Percentiles rank a stretch among this genome's conserved stretches.
Conservation (phyloP, 2,113 vertebrate genomes). For the Pongo abelii region DNA sequence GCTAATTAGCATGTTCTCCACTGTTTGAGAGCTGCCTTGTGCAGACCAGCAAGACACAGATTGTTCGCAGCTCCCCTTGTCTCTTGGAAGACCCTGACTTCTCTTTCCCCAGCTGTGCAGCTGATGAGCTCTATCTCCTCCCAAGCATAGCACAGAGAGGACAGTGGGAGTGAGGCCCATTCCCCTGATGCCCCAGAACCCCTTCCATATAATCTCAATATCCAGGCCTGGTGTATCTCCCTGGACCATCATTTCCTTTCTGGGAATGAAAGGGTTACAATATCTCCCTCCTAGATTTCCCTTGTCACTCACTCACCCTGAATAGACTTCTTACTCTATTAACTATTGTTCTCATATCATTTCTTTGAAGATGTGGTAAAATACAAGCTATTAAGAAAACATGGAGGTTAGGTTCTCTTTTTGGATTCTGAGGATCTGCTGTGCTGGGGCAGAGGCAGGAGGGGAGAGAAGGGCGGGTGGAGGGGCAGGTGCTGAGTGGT, state of each 20-base stretch:
- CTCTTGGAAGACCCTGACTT: neutral
- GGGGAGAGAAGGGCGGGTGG: neutral
- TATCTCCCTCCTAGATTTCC: neutral
- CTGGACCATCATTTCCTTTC: neutral
- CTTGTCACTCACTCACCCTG: neutral
- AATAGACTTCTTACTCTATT: neutral
- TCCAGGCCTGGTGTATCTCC: neutral
- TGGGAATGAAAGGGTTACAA: neutral
- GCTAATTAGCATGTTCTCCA: neutral
- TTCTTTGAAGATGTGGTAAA: neutral
- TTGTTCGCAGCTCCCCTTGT: too few species aligned
- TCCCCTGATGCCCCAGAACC: neutral
- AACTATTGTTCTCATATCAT: too few species aligned
- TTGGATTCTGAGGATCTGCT: neutral
- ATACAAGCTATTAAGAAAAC: too few species aligned
- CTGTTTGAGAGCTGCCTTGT: neutral
- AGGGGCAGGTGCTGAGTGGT: neutral
- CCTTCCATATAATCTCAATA: neutral
- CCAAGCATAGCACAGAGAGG: neutral
- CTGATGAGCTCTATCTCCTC: neutral
- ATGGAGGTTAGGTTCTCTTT: neutral
- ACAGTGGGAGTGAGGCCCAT: accelerated
- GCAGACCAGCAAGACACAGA: neutral
- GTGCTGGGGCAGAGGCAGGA: neutral
- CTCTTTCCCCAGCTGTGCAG: neutral